Conservation (phyloP, 2,888 invertebrate species). For the Xanthorhoe spadicearia region DNA sequence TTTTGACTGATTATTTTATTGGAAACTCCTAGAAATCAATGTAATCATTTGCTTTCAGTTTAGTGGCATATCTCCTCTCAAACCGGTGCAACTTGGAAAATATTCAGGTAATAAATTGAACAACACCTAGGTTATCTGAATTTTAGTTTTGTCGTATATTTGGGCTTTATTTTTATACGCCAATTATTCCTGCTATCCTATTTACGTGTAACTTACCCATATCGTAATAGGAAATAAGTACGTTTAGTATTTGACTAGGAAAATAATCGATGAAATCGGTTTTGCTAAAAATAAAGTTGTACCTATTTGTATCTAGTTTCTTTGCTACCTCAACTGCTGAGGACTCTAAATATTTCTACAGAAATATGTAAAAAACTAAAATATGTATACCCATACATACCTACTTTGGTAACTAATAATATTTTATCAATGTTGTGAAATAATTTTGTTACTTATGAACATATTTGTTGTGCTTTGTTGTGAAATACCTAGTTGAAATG, state of each 20-base stretch:
- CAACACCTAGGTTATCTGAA: constrained; percentile 25
- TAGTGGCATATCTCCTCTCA: background rate
- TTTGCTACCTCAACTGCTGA: too few relatives aligned
- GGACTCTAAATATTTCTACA: too few relatives aligned
- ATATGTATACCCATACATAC: too few relatives aligned
- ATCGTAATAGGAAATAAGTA: background rate
- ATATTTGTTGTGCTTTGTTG: too few relatives aligned
- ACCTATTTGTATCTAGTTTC: too few relatives aligned
- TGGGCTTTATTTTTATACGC: background rate
- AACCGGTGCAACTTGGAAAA: constrained; percentile 7
- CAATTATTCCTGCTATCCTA: background rate
- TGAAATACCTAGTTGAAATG: too few relatives aligned
- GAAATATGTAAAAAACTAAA: too few relatives aligned
- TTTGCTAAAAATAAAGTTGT: too few relatives aligned
- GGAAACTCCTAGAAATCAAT: background rate
- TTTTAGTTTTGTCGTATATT: background rate
- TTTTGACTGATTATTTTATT: background rate
- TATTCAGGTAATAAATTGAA: constrained; percentile 22
- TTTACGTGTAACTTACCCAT: background rate
- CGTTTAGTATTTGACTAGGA: background rate
- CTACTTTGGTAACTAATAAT: too few relatives aligned
- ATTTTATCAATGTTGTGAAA: too few relatives aligned
- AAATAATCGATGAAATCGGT: background rate
- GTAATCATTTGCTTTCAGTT: constrained; percentile 23
- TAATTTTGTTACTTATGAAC: too few relatives aligned